Evolutionary conservation across 2,888 invertebrate species (phyloP), one percentile per base, ranked within the genome.

Genomic region (Mactromeris polynyma): DNA sequence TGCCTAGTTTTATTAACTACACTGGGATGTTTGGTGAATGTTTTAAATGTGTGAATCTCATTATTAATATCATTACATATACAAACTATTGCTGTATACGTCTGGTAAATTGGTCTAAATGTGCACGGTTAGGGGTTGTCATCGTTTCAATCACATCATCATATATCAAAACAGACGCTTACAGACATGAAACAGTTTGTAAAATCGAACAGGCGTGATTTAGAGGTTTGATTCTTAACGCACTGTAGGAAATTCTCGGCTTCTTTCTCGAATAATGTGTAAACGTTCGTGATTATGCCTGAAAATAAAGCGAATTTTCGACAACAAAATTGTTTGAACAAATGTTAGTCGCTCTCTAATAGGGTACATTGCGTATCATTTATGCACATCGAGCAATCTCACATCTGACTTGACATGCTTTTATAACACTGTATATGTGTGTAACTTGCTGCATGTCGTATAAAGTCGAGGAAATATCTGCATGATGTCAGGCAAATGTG

Each of bases 41-140:
- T 42, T 69, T 81, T 80, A 36, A 78, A 83, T 58, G 83, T 81
- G 36, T 79, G 83, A 80, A 83, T 69, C 9, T 69, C 58, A 83
- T 79, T 73, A 73, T 36, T 73, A 73, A 73, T 73, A 36, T 73
- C 73, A 36, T 46, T 83, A 79, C 83, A 83, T 87, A 83, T 80
- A 69, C 46, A 87, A 87, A 87, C 58, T 64, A 83, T n/a, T 33
- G 81, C 80, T 64, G 40, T 80, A 69, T 81, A 73, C 64, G 33
- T 33, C 81, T 33, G 42, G 33, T 83, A 80, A 64, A 83, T 78
- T 54, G 46, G 21, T 83, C 6, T 58, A 80, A 87, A 79, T 42
- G 58, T 9, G 11, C 78, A 14, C 80, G 42, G 78, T 51, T 69
- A 19, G 87, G 26, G 77, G 81, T 46, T 81, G 86, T 81, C 81